These are phyloP conservation scores for Boloria selene DNA, from an alignment of 2,888 invertebrate genomes.

Conservation along the genomic window DNA sequence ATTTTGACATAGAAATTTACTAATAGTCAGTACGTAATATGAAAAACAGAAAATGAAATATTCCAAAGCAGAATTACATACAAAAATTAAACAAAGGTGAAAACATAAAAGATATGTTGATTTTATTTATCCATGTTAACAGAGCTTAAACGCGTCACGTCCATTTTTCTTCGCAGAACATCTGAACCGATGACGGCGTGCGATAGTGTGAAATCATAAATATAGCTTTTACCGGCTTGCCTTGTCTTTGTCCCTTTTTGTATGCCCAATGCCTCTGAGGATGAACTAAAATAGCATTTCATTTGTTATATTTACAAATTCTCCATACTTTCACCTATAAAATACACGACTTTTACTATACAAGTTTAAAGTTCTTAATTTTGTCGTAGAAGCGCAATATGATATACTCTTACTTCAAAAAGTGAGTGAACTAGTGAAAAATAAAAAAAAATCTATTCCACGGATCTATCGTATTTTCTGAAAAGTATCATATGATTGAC, in stretches of 20 bases:
- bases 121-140: conserved; percentile 32
- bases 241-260: conserved; percentile 49
- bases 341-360: too few relatives aligned
- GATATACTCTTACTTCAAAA: too few relatives aligned
- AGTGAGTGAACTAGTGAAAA: too few relatives aligned
- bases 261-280: conserved; percentile 42
- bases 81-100: neutral
- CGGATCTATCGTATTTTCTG: too few relatives aligned
- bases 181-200: conserved; percentile 57
- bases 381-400: too few relatives aligned
- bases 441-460: too few relatives aligned
- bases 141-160: conserved; percentile 36
- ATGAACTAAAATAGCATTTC: conserved; percentile 42
- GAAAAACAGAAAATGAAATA: neutral
- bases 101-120: conserved; percentile 24
- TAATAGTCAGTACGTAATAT: too few relatives aligned
- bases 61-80: neutral
- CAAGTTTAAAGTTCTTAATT: too few relatives aligned
- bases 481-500: too few relatives aligned
- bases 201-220: conserved; percentile 75
- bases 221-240: conserved; percentile 56
- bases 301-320: conserved; percentile 21
- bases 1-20: too few relatives aligned
- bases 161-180: conserved; percentile 44
- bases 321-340: too few relatives aligned